Percentiles rank a stretch among this genome's conserved stretches.
Conservation (phyloP, 2,888 invertebrate species). For the Holacanthella duospinosa region DNA sequence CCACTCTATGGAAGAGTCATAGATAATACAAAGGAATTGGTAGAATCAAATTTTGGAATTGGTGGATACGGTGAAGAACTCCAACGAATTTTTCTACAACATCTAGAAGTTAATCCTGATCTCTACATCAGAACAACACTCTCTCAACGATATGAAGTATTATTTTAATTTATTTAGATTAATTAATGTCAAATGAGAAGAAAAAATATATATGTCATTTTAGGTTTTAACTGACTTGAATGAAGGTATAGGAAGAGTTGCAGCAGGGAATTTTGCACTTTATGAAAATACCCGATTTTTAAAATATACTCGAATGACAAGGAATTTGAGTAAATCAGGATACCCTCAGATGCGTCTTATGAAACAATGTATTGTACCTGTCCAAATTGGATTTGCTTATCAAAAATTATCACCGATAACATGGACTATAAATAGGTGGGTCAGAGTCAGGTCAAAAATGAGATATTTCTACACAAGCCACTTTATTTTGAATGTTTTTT, state of each 20-base stretch:
- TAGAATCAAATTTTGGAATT: conserved; percentile 24
- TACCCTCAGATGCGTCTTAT: conserved; percentile 35
- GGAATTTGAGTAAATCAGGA: conserved; percentile 31
- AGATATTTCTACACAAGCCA: no score
- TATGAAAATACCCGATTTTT: conserved; percentile 67
- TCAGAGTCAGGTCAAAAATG: no score
- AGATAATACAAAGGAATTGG: conserved; percentile 33
- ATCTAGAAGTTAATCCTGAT: conserved; percentile 8
- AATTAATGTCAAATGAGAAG: no score
- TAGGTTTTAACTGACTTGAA: conserved; percentile 46
- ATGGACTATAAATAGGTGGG: conserved; percentile 30
- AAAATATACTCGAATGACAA: conserved; percentile 30
- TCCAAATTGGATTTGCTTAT: conserved; percentile 37
- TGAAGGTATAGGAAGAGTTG: conserved; percentile 56
- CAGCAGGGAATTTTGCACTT: conserved; percentile 61
- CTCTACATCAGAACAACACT: conserved; percentile 12
- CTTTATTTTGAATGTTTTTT: no score
- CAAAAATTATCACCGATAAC: conserved; percentile 35
- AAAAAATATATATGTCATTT: no score
- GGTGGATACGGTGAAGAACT: conserved; percentile 36
- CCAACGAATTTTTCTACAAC: conserved; percentile 27
- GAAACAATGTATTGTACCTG: conserved; percentile 37
- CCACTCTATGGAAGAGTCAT: conserved; percentile 35
- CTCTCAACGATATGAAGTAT: conserved; percentile 24
- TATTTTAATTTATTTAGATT: no score